Percentiles rank a stretch among this genome's conserved stretches.
These are phyloP conservation scores for Ariopsis seemanni DNA, from an alignment of 2,113 vertebrate genomes.

Conservation along the genomic window DNA sequence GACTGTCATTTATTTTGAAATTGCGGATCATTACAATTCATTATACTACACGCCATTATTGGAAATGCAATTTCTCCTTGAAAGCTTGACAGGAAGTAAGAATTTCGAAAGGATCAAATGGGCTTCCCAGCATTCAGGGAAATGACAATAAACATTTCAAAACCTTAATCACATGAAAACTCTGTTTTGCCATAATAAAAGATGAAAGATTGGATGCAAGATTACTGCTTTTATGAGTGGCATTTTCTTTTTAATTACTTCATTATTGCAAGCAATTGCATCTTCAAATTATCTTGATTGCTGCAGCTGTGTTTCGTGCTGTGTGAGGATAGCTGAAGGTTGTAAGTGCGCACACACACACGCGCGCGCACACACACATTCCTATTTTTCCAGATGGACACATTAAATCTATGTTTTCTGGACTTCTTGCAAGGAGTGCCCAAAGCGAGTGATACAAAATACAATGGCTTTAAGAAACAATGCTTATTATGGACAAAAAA, in stretches of 20 bases:
- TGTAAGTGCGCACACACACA: slow-evolving; percentile 30
- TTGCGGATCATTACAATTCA: slow-evolving; percentile 8
- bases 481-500: background rate
- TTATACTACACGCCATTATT: background rate
- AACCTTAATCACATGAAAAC: slow-evolving; percentile 38
- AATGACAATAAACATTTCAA: slow-evolving; percentile 40
- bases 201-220: slow-evolving; percentile 65
- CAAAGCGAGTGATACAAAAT: slow-evolving; percentile 20
- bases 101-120: slow-evolving; percentile 21
- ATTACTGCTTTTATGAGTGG: slow-evolving; percentile 70
- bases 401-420: slow-evolving; percentile 50
- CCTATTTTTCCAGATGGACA: slow-evolving; percentile 46
- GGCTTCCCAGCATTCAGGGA: background rate
- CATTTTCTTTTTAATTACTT: slow-evolving; percentile 75
- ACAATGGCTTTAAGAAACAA: slow-evolving; percentile 32
- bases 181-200: slow-evolving; percentile 65
- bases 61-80: slow-evolving; percentile 14
- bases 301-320: slow-evolving; percentile 68
- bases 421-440: slow-evolving; percentile 20
- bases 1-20: background rate
- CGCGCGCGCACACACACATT: background rate
- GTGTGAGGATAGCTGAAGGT: slow-evolving; percentile 55
- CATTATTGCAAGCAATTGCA: slow-evolving; percentile 73
- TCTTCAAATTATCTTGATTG: slow-evolving; percentile 68
- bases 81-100: slow-evolving; percentile 12